A percentile compares a stretch with the other conserved stretches of the same genome.
Conservation (phyloP, 2,888 invertebrate species). For the Diadromus collaris region DNA sequence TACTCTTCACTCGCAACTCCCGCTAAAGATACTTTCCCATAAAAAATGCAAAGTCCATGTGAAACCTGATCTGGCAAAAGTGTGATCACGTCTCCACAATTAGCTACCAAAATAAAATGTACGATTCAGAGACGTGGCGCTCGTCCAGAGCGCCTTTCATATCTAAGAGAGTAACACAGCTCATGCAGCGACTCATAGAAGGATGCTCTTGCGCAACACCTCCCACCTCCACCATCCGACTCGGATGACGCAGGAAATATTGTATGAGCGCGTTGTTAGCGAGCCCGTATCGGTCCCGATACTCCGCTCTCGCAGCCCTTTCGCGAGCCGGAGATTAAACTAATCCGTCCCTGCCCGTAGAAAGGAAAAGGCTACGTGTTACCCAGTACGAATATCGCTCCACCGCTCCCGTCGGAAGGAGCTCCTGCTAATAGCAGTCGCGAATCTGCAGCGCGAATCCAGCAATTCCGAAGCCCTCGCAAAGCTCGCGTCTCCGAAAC, state of each 20-base stretch:
- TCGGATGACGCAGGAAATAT: conserved; percentile 21
- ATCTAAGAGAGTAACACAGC: conserved; percentile 30
- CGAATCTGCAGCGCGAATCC: conserved; percentile 18
- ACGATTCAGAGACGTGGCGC: conserved; percentile 1
- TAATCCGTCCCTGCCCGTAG: conserved; percentile 33
- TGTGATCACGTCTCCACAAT: neutral
- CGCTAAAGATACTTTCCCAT: neutral
- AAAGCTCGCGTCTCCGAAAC: conserved; percentile 27
- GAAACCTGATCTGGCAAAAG: neutral
- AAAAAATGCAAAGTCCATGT: neutral
- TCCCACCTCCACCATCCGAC: neutral
- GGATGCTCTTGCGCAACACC: neutral
- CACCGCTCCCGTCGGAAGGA: conserved; percentile 36
- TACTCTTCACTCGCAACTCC: neutral
- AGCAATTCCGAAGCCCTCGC: conserved; percentile 18
- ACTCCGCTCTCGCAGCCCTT: conserved; percentile 2
- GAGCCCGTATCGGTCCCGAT: conserved; percentile 28
- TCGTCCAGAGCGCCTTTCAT: conserved; percentile 21
- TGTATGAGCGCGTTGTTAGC: conserved; percentile 48
- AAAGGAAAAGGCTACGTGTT: conserved; percentile 31
- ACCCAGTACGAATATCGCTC: conserved; percentile 44
- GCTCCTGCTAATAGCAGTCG: conserved; percentile 43
- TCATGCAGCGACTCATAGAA: neutral
- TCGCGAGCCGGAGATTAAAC: conserved; percentile 53
- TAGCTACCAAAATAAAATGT: neutral